Conservation (phyloP, 2,113 vertebrate genomes). For the Lanius collurio region DNA sequence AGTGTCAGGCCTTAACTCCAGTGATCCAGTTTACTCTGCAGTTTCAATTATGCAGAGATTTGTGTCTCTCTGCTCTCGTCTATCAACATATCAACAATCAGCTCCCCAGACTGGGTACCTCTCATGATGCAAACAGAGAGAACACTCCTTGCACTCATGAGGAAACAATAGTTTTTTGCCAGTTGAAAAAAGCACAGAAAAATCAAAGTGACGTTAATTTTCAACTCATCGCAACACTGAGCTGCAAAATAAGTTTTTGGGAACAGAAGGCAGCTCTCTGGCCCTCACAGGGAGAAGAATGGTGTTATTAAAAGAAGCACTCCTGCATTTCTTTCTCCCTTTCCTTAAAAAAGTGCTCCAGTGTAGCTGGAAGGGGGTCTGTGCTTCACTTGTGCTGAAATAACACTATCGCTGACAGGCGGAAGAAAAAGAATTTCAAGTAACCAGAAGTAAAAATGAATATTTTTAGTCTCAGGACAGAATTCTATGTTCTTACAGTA, state of each 20-base stretch:
- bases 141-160: background rate
- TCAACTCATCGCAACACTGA: background rate
- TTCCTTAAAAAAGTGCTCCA: background rate
- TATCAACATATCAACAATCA: background rate
- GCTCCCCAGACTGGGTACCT: background rate
- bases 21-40: background rate
- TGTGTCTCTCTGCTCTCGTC: background rate
- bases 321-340: background rate
- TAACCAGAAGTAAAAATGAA: background rate
- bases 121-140: background rate
- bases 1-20: background rate
- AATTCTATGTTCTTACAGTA: background rate
- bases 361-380: background rate
- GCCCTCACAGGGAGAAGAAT: background rate
- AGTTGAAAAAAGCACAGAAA: background rate
- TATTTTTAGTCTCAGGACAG: background rate
- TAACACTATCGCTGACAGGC: background rate
- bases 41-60: background rate
- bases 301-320: background rate
- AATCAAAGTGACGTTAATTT: background rate
- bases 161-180: background rate
- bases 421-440: background rate
- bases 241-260: background rate
- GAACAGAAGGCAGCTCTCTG: background rate
- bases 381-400: background rate